Base-by-base conservation (phyloP, 2,888 invertebrate species). In the Helleia helle region DNA sequence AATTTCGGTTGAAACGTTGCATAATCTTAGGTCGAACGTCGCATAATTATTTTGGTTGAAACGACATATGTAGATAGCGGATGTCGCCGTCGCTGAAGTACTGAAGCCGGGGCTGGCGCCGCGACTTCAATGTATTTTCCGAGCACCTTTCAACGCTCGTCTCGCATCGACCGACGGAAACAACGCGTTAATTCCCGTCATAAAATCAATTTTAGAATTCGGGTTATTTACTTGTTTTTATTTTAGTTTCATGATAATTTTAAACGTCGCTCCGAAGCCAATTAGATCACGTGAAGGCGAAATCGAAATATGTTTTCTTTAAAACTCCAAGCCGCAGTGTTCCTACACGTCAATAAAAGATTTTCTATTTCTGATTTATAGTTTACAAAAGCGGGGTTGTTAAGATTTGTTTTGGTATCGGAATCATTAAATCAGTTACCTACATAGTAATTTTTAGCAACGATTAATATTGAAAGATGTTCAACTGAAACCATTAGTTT, bases 101-200 rank as follows among this genome's bases (percentile, higher is more conserved):
- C 52, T 54, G 50, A 52, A 54, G 47, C 56, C 50, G 55, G 54
- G 56, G 60, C 55, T 56, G 56, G 62, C 55, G 53, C 54, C 58
- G 57, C 51, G 44, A 61, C 68, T 62, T 55, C 68, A 49, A 70
- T 75, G 75, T 81, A 77, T 80, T 80, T 77, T 76, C 71, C 74
- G 71, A 74, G 66, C 81, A 74, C 77, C 81, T 84, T 80, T 84
- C 84, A 81, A 69, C 81, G 76, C 80, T 71, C 76, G 71, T 75
- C 80, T 71, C 81, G 71, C 79, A 79, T 77, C 81, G 71, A 71
- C 74, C 77, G 80, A 74, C 83, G 84, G 84, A 84, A 84, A 84
- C 81, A 80, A 83, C 81, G 73, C 81, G 84, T 84, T 84, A 83
- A 83, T 83, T 83, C 83, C 77, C 80, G 81, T 83, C 83, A 80